Conservation (phyloP, 1,140 invertebrate genomes). For the Drosophila sulfurigaster region DNA sequence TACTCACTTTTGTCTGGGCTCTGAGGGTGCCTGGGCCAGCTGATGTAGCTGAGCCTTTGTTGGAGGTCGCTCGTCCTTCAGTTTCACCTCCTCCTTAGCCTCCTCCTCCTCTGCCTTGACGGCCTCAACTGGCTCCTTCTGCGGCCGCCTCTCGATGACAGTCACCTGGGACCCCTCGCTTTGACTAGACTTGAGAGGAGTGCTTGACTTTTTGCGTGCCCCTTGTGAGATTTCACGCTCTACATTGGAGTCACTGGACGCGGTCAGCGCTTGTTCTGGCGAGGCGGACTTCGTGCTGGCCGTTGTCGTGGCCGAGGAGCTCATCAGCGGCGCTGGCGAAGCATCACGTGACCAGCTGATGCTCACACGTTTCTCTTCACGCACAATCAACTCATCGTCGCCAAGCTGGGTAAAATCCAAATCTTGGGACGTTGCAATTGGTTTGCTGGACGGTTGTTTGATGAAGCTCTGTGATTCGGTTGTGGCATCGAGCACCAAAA, state of each 20-base stretch:
- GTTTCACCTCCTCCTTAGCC: conserved; percentile 17
- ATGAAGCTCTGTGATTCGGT: conserved; percentile 75
- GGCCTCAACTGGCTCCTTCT: not conserved
- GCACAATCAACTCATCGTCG: conserved; percentile 73
- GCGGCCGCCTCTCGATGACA: conserved; percentile 56
- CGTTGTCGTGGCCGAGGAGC: conserved; percentile 40
- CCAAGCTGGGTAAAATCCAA: conserved; percentile 66
- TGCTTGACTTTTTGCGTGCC: conserved; percentile 79
- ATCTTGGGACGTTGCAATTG: conserved; percentile 16
- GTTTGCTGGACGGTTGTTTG: conserved; percentile 61
- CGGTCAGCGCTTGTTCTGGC: conserved; percentile 53
- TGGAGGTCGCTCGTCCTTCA: conserved; percentile 52
- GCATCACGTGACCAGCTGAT: conserved; percentile 80
- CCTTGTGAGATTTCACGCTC: conserved; percentile 73
- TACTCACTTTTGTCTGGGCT: conserved; percentile 75
- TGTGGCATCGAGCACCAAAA: conserved; percentile 36
- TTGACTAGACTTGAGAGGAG: conserved; percentile 80
- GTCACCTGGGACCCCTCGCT: conserved; percentile 74
- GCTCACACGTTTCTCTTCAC: conserved; percentile 80
- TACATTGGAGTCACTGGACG: conserved; percentile 53
- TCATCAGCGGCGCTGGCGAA: conserved; percentile 72
- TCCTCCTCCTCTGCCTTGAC: not conserved
- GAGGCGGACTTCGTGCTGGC: conserved; percentile 59
- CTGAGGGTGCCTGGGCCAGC: conserved; percentile 70
- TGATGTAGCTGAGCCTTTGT: conserved; percentile 79